phyloP scores from a whole-genome alignment of 2,113 vertebrate species.

The Neoarius graeffei region DNA sequence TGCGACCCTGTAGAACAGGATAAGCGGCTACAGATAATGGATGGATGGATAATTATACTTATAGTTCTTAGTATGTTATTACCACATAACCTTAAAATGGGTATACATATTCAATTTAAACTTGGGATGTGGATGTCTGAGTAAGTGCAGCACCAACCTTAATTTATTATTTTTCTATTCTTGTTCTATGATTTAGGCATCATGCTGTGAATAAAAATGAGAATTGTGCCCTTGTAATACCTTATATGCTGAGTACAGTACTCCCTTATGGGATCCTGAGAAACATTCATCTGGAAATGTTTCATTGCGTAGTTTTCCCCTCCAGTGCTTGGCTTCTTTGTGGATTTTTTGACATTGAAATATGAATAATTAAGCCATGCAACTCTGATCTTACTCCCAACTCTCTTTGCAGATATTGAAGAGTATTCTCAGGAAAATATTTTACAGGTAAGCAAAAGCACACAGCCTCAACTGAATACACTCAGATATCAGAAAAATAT shows the following conservation, averaged over 20 bases:
- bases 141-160: conserved; percentile 1
- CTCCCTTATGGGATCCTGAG: conserved; percentile 3
- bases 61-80: not conserved
- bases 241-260: not conserved
- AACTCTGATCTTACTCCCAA: not conserved
- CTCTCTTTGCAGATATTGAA: conserved; percentile 58
- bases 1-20: no score
- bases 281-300: not conserved
- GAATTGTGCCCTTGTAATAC: not conserved
- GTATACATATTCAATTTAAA: not conserved
- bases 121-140: not conserved
- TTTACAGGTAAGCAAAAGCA: conserved; percentile 58
- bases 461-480: not conserved
- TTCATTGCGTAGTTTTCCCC: not conserved
- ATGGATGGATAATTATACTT: not conserved
- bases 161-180: not conserved
- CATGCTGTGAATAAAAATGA: conserved; percentile 42
- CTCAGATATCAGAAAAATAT: not conserved
- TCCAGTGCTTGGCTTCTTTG: not conserved
- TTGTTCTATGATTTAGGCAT: not conserved
- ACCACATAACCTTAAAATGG: not conserved
- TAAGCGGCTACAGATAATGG: no score
- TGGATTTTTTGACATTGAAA: not conserved
- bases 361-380: not conserved
- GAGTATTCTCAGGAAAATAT: conserved; percentile 70